Percentiles rank a stretch among this genome's conserved stretches.
These are phyloP conservation scores for Hypsibius dujardini DNA, from an alignment of 1,140 invertebrate species.

Conservation along the genomic window DNA sequence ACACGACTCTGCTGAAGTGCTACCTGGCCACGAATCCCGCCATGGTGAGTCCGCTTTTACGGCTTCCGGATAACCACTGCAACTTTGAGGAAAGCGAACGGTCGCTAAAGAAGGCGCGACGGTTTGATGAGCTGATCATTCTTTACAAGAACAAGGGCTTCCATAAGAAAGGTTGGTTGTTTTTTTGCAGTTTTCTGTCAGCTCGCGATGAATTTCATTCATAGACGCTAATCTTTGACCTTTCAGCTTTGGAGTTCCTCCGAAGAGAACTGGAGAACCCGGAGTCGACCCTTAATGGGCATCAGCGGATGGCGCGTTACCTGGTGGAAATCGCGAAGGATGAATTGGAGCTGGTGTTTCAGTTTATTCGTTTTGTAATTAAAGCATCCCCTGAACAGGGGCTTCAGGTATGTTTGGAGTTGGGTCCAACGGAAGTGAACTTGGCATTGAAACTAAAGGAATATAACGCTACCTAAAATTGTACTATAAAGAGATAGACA, in stretches of 20 bases:
- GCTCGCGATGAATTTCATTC: slow-evolving; percentile 19
- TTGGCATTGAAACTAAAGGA: no score
- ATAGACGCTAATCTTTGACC: slow-evolving; percentile 7
- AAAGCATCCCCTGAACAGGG: slow-evolving; percentile 69
- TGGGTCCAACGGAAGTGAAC: neutral
- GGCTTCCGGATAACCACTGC: slow-evolving; percentile 71
- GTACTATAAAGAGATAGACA: no score
- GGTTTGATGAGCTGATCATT: slow-evolving; percentile 81
- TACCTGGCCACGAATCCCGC: slow-evolving; percentile 91
- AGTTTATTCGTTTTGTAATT: slow-evolving; percentile 84
- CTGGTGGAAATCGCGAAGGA: slow-evolving; percentile 71
- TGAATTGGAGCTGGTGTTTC: slow-evolving; percentile 72
- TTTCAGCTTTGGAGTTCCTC: slow-evolving; percentile 60
- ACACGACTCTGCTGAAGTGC: slow-evolving; percentile 86
- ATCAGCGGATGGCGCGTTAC: slow-evolving; percentile 68
- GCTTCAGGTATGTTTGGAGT: slow-evolving; percentile 39
- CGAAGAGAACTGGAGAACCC: slow-evolving; percentile 55
- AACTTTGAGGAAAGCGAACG: slow-evolving; percentile 81
- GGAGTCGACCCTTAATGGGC: slow-evolving; percentile 58
- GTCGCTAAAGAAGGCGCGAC: slow-evolving; percentile 63
- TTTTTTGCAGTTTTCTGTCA: neutral
- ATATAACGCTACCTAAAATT: no score
- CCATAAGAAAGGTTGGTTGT: slow-evolving; percentile 49
- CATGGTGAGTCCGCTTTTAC: slow-evolving; percentile 65
- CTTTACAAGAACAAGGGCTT: slow-evolving; percentile 81